phyloP scores from a whole-genome alignment of 2,888 invertebrate genomes.

The Homarus gammarus region DNA sequence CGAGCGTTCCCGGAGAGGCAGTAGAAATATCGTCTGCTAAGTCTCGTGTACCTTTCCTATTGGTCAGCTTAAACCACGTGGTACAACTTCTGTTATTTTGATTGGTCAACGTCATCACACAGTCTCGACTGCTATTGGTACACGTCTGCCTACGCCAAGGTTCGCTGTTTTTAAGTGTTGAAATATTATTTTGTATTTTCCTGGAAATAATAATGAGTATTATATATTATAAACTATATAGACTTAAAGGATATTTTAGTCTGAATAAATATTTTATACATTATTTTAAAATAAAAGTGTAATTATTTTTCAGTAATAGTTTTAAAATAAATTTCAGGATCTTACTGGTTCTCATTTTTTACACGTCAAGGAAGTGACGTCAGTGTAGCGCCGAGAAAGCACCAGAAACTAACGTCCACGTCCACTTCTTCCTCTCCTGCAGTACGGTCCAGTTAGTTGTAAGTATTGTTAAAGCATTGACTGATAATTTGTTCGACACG shows the following conservation, averaged over 20 bases:
- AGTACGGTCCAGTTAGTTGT: no score
- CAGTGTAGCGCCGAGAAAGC: background rate
- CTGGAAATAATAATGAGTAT: background rate
- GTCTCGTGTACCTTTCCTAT: constrained; percentile 69
- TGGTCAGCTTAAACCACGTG: constrained; percentile 71
- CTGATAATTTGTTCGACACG: background rate
- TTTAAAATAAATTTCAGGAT: background rate
- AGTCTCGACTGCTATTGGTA: constrained; percentile 38
- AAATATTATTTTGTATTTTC: background rate
- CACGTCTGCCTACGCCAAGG: constrained; percentile 48
- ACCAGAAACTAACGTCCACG: background rate
- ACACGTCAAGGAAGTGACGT: constrained; percentile 19
- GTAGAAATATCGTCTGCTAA: constrained; percentile 59
- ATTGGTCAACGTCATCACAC: constrained; percentile 66
- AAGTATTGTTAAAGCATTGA: background rate
- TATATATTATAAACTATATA: background rate
- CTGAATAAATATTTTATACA: background rate
- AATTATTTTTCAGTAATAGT: background rate
- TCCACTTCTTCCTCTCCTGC: constrained; percentile 2
- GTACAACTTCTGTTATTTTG: constrained; percentile 49
- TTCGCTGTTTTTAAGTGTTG: background rate
- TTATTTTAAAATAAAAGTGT: background rate
- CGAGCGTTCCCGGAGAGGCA: constrained; percentile 1
- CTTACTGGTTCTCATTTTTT: background rate
- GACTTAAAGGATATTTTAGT: background rate